A percentile compares a stretch with the other conserved stretches of the same genome.
phyloP scores from a whole-genome alignment of 2,888 invertebrate species.

The Stenchaetothrips biformis region DNA sequence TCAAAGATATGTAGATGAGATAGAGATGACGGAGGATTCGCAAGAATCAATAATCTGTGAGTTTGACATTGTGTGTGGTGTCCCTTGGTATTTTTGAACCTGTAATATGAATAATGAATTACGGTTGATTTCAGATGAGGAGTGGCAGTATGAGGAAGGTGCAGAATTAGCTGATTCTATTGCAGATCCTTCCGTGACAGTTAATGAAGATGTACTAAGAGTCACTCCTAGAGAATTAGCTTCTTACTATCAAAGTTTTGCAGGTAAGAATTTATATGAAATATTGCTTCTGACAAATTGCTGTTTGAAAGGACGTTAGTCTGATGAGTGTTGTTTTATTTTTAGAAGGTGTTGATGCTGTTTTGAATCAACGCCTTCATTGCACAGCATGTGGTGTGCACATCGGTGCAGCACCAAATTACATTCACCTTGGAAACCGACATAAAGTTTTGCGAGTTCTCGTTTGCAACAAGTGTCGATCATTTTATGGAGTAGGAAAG shows the following conservation, averaged over 20 bases:
- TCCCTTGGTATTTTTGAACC: not conserved
- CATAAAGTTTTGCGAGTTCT: not conserved
- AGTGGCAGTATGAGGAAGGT: slow-evolving; percentile 12
- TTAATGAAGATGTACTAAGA: not conserved
- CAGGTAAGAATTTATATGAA: not conserved
- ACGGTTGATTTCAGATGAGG: not conserved
- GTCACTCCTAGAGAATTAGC: not conserved
- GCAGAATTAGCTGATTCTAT: not conserved
- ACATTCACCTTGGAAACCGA: not conserved
- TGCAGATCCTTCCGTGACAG: not conserved
- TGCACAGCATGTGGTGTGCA: not conserved
- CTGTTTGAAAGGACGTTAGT: not conserved
- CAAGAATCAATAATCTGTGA: not conserved
- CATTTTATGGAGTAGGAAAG: not conserved
- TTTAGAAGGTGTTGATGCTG: not conserved
- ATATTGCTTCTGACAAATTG: not conserved
- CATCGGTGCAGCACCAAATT: slow-evolving; percentile 9
- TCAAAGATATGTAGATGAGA: not conserved
- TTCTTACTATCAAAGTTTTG: not conserved
- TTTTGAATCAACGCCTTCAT: not conserved
- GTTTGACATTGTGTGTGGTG: not conserved
- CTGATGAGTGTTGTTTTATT: not conserved
- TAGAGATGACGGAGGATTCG: not conserved
- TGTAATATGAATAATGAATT: not conserved
- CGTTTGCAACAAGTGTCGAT: not conserved